These are phyloP conservation scores for Anthonomus grandis DNA, from an alignment of 1,140 invertebrate genomes.

Conservation along the genomic window DNA sequence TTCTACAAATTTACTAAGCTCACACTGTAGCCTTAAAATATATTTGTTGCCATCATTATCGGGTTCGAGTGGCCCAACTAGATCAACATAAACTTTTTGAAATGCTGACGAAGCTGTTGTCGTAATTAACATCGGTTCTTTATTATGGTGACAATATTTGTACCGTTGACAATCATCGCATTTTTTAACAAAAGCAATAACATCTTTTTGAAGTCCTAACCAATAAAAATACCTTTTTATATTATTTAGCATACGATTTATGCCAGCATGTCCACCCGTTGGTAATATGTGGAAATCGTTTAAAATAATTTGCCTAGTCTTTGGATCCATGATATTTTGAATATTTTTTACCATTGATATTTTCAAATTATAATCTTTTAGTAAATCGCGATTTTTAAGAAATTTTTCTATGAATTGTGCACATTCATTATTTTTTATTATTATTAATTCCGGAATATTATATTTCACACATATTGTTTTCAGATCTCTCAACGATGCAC, in stretches of 20 bases:
- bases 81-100: constrained; percentile 27
- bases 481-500: background rate
- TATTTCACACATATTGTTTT: no score
- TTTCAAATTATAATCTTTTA: background rate
- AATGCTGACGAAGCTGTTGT: constrained; percentile 24
- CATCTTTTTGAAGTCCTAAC: constrained; percentile 2
- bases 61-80: constrained; percentile 26
- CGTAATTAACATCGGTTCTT: constrained; percentile 20
- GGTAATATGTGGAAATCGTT: no score
- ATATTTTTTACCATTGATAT: background rate
- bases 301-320: no score
- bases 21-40: constrained; percentile 28
- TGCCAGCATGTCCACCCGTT: constrained; percentile 34
- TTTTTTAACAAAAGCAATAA: constrained; percentile 20
- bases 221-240: constrained; percentile 33
- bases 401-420: no score
- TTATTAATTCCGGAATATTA: no score
- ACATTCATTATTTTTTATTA: no score
- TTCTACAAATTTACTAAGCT: constrained; percentile 30
- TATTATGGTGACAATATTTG: constrained; percentile 21
- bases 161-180: constrained; percentile 27
- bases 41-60: constrained; percentile 21
- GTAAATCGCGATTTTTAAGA: background rate
- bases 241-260: constrained; percentile 32
- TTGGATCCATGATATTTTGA: constrained; percentile 13